Conservation (phyloP, 1,140 invertebrate species). For the Tenebrio molitor region DNA sequence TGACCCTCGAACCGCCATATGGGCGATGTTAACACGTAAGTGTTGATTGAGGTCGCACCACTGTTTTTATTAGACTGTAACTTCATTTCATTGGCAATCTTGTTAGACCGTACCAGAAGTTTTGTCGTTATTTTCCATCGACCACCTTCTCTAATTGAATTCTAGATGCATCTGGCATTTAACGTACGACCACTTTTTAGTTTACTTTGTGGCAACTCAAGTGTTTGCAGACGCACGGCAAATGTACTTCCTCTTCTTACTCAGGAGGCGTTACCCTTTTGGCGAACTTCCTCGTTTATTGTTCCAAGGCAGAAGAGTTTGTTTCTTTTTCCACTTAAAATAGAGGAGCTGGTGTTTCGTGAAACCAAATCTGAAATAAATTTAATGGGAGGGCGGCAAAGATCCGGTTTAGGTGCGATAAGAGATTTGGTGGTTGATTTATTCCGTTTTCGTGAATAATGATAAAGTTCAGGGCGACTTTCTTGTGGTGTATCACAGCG, state of each 20-base stretch:
- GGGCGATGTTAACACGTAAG: slow-evolving; percentile 1
- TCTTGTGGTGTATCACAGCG: slow-evolving; percentile 7
- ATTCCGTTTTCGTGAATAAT: slow-evolving; percentile 4
- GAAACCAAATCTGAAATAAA: neutral
- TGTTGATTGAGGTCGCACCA: slow-evolving; percentile 31
- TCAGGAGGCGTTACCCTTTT: neutral
- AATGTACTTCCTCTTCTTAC: slow-evolving; percentile 1
- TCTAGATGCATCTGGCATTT: too few species aligned
- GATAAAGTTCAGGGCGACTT: neutral
- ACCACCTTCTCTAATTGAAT: too few species aligned
- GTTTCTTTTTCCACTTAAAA: neutral
- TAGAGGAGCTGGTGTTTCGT: neutral
- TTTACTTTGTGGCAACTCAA: neutral
- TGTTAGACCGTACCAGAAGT: too few species aligned
- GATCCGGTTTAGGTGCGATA: slow-evolving; percentile 1
- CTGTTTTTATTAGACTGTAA: slow-evolving; percentile 12
- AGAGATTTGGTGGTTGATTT: slow-evolving; percentile 22
- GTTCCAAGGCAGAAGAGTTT: neutral
- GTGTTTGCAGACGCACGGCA: neutral
- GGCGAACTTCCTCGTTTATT: neutral
- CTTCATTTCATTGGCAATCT: too few species aligned
- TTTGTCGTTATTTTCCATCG: too few species aligned
- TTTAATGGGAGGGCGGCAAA: neutral
- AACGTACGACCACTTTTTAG: neutral
- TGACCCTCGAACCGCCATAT: slow-evolving; percentile 10